Base-by-base conservation (phyloP, 2,888 invertebrate genomes). In the Ectemnius lituratus region DNA sequence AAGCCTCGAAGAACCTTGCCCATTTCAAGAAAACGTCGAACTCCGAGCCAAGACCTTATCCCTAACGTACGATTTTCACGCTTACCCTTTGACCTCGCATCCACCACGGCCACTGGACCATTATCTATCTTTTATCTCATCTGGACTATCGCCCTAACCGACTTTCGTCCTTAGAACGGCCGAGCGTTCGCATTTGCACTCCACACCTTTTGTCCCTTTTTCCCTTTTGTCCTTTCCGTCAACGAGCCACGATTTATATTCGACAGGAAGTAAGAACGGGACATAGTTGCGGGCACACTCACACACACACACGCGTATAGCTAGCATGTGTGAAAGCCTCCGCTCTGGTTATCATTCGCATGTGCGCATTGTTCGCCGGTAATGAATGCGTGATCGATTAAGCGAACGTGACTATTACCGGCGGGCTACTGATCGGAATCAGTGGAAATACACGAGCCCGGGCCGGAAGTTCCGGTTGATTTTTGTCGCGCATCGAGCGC, bases 41-140 rank as follows among this genome's bases (percentile, higher is more conserved):
- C 16, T 13, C 16, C 14, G 2, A 16, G n/a, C 52, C 52, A 52
- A 14, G 16, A 52, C 52, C n/a, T 52, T 52, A 52, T 52, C 52
- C 52, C 52, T 16, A 16, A 52, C 16, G 52, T 52, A 52, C 52
- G 52, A 16, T 52, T 52, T 52, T 52, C 52, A 52, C 52, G 52
- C 52, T 52, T 16, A 52, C 52, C 52, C 52, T 16, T 6, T 52
- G 52, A 52, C 52, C 52, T 52, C 52, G 16, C 52, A 16, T 11
- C 52, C 16, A 52, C 52, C 52, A 16, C 52, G 52, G 52, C 52
- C 52, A 16, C n/a, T 16, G 14, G 14, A 16, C 52, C 52, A 52
- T 52, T 52, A 5, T 16, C 52, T 52, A 52, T 52, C 52, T 16
- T 14, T 52, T 52, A 14, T 52, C 52, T 16, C 8, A 52, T 52